Conservation (phyloP, 2,888 invertebrate species). For the Clostera curtula region DNA sequence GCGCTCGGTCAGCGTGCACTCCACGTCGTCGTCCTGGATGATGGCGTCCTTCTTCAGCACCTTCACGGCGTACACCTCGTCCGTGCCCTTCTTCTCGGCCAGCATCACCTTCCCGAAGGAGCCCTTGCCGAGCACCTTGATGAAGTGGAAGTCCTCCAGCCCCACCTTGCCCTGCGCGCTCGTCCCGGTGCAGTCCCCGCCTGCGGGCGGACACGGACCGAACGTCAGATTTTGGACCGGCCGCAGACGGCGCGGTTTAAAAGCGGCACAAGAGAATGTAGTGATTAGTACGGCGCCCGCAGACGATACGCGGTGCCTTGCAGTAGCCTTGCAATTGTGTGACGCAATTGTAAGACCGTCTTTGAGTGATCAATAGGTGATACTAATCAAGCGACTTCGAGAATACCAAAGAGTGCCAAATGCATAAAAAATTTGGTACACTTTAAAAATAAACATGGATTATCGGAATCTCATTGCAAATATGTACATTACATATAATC, state of each 20-base stretch:
- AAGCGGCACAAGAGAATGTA: too few relatives aligned
- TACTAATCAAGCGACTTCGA: too few relatives aligned
- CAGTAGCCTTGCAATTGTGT: too few relatives aligned
- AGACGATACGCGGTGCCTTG: too few relatives aligned
- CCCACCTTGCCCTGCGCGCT: conserved; percentile 74
- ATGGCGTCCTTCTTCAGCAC: conserved; percentile 98
- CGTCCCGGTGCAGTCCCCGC: conserved; percentile 25
- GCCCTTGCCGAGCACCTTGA: conserved; percentile 99
- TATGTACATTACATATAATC: too few relatives aligned
- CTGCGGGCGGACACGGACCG: conserved; percentile 14
- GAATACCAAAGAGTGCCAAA: too few relatives aligned
- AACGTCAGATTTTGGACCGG: neutral
- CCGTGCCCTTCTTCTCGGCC: conserved; percentile 93
- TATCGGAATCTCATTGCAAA: too few relatives aligned
- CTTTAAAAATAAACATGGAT: too few relatives aligned
- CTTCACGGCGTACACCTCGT: conserved; percentile 92
- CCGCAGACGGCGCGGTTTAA: neutral
- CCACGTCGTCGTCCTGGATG: conserved; percentile 99
- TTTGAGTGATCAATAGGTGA: too few relatives aligned
- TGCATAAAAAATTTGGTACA: too few relatives aligned
- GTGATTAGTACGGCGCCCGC: too few relatives aligned
- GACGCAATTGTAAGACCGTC: too few relatives aligned
- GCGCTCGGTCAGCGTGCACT: conserved; percentile 99
- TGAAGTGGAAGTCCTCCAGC: conserved; percentile 94
- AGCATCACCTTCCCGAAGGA: conserved; percentile 99